Percentiles rank a stretch among this genome's conserved stretches.
phyloP scores from a whole-genome alignment of 2,113 vertebrate species.

The Archilochus colubris region DNA sequence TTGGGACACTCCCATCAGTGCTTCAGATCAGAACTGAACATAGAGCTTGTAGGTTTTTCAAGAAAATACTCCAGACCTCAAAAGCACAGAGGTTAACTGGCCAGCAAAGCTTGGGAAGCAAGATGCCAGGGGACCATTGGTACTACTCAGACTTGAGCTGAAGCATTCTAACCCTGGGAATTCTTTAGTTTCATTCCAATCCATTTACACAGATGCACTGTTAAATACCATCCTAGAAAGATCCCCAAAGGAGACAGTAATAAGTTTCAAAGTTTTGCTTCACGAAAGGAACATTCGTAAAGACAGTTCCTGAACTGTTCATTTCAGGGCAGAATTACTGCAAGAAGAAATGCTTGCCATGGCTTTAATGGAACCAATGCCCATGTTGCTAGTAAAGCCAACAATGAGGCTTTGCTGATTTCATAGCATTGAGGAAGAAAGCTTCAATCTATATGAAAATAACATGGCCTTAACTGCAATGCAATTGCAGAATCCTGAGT shows the following conservation, averaged over 20 bases:
- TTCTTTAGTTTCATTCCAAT: neutral
- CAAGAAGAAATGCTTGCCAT: neutral
- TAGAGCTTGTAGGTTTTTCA: neutral
- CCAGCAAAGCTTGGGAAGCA: neutral
- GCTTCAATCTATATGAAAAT: neutral
- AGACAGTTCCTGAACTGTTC: fast-evolving
- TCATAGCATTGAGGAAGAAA: neutral
- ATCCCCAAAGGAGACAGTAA: neutral
- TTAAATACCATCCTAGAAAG: neutral
- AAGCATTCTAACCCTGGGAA: neutral
- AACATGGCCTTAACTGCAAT: neutral
- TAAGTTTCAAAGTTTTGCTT: neutral
- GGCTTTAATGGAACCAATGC: neutral
- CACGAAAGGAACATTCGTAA: neutral
- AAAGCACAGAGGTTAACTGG: neutral
- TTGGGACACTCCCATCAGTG: neutral
- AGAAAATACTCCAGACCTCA: neutral
- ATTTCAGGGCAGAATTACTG: neutral
- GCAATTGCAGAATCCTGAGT: conserved; percentile 2
- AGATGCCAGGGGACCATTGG: neutral
- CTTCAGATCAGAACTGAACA: neutral
- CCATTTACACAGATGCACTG: neutral
- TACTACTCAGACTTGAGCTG: neutral
- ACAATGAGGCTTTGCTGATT: neutral
- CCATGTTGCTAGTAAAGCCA: neutral